A percentile compares a stretch with the other conserved stretches of the same genome.
These are phyloP conservation scores for Potorous gilbertii DNA, from an alignment of 2,797 vertebrate genomes.

Conservation along the genomic window DNA sequence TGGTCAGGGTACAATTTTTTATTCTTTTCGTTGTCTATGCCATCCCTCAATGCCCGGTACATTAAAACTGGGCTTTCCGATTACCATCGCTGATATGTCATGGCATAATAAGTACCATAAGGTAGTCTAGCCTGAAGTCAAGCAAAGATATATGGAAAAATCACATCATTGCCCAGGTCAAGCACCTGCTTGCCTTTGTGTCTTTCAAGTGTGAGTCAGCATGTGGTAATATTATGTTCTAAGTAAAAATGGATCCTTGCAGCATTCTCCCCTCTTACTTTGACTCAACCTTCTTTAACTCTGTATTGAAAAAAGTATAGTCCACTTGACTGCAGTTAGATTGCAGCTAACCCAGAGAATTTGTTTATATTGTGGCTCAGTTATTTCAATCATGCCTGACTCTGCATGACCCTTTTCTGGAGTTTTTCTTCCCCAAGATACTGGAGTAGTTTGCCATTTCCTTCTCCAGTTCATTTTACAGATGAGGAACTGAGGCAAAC, in stretches of 20 bases:
- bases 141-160: neutral
- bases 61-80: neutral
- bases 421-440: neutral
- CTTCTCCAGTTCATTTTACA: neutral
- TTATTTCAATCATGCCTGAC: neutral
- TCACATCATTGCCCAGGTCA: constrained; percentile 17
- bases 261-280: neutral
- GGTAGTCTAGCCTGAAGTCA: neutral
- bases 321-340: neutral
- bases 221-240: neutral
- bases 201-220: constrained; percentile 51
- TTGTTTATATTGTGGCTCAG: neutral
- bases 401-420: neutral
- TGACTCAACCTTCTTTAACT: neutral
- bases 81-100: neutral
- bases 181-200: constrained; percentile 39
- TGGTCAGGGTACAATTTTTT: neutral
- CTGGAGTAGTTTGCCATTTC: neutral
- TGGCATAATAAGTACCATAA: neutral
- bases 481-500: neutral
- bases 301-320: neutral
- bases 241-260: neutral
- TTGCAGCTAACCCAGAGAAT: neutral
- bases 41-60: neutral
- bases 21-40: neutral